These are phyloP conservation scores for Lysiphlebus fabarum DNA, from an alignment of 1,140 invertebrate species.

Conservation along the genomic window DNA sequence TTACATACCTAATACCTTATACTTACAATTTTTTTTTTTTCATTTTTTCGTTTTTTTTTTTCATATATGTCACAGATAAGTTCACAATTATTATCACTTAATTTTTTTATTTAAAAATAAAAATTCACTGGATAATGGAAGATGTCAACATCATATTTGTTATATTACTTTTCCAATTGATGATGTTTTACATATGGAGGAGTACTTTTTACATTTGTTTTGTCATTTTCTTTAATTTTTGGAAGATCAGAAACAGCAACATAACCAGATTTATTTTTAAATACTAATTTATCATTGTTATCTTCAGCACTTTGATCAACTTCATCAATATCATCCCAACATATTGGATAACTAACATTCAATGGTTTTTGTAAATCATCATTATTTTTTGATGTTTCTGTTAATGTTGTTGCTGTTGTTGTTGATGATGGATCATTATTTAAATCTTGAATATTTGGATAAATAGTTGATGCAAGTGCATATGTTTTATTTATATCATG, in stretches of 20 bases:
- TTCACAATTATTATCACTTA: background rate
- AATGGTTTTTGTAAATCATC: slow-evolving; percentile 22
- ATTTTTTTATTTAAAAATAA: background rate
- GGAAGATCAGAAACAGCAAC: slow-evolving; percentile 34
- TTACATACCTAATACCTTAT: no score
- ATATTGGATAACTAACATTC: slow-evolving; percentile 21
- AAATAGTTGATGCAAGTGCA: slow-evolving; percentile 32
- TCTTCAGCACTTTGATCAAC: background rate
- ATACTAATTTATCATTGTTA: slow-evolving; percentile 1
- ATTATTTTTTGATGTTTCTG: slow-evolving; percentile 11
- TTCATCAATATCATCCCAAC: slow-evolving; percentile 22
- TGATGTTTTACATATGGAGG: slow-evolving; percentile 31
- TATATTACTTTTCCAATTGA: slow-evolving; percentile 28
- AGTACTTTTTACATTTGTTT: background rate
- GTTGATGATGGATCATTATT: slow-evolving; percentile 12
- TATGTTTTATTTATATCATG: slow-evolving; percentile 30
- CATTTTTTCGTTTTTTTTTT: no score
- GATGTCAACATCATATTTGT: slow-evolving; percentile 6
- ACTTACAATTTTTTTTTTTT: no score
- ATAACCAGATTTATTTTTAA: slow-evolving; percentile 28
- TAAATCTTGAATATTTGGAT: slow-evolving; percentile 35
- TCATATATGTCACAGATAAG: background rate
- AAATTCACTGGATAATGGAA: slow-evolving; percentile 8
- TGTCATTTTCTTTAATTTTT: slow-evolving; percentile 19
- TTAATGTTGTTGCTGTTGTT: slow-evolving; percentile 1